Evolutionary conservation across 2,797 vertebrate species (phyloP), one percentile per base, ranked within the genome.

Genomic region (Melanotaenia trifasciata): DNA sequence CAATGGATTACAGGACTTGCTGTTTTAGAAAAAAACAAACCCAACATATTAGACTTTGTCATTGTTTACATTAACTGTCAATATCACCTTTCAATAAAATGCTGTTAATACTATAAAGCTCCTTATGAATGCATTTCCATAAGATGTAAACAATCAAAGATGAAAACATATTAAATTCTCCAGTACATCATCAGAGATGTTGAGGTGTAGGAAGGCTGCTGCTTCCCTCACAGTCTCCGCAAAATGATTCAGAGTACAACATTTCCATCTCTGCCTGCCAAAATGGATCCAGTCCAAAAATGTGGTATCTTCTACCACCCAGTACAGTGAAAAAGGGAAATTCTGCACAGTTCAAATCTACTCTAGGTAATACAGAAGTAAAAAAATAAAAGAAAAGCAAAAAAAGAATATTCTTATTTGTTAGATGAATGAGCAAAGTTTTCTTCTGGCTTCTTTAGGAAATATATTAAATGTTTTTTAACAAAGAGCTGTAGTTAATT

Each of bases 261-360:
- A 59, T 50, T 70, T 80, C 47, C 62, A 67, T 45, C 43, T 81
- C 65, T 79, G 72, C 68, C 76, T 76, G 86, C 66, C 63, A 76
- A 82, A 82, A 83, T 90, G 76, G 83, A 81, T 81, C 61, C 47
- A 3, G 7, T 78, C 81, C 80, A 84, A 86, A 83, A 77, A 67
- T 32, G 36, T 47, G 62, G 32, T 58, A 66, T 84, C 61, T 61
- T 53, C 69, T 33, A 64, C 28, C 71, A 68, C 63, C 72, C 67
- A 53, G 51, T 71, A 80, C 64, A 50, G 20, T 36, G 40, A 74
- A 64, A 58, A 62, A 53, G 32, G 26, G 35, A 36, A 56, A 66
- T 56, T 70, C 64, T 86, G 54, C 51, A 76, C 82, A 79, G 84
- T 87, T 86, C 76, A 84, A 70, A 80, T 70, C 30, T 57, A 80